Conservation (phyloP, 2,888 invertebrate species). For the Margaritifera margaritifera region DNA sequence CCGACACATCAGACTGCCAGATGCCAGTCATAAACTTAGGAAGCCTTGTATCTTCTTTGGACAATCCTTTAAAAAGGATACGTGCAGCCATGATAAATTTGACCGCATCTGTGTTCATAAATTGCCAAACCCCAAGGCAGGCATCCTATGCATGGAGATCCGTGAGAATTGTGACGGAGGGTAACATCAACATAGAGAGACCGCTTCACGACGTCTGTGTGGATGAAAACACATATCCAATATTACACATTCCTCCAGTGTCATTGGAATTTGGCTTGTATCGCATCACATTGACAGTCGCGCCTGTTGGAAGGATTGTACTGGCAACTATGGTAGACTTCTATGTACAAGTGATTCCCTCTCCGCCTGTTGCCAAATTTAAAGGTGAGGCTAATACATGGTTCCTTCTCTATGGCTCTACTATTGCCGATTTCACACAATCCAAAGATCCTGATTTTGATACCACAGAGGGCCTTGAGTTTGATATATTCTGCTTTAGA, state of each 20-base stretch:
- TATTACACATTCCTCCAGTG: constrained; percentile 46
- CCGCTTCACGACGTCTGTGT: constrained; percentile 50
- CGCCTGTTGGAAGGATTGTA: constrained; percentile 46
- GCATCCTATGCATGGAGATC: constrained; percentile 59
- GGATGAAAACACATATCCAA: constrained; percentile 36
- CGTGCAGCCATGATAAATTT: constrained; percentile 54
- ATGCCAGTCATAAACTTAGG: constrained; percentile 20
- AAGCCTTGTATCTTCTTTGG: constrained; percentile 22
- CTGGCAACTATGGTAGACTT: constrained; percentile 34
- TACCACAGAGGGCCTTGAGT: constrained; percentile 55
- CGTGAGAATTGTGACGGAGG: constrained; percentile 28
- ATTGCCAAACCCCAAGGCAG: constrained; percentile 29
- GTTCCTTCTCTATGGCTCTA: constrained; percentile 55
- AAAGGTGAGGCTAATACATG: constrained; percentile 48
- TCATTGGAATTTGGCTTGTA: constrained; percentile 58
- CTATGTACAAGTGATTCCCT: constrained; percentile 50
- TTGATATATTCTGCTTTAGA: constrained; percentile 60
- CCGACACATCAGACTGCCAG: constrained; percentile 20
- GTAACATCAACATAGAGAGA: constrained; percentile 45
- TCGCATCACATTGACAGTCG: constrained; percentile 54
- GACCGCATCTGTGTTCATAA: constrained; percentile 34
- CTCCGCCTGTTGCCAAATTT: constrained; percentile 55
- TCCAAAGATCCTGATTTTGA: constrained; percentile 61
- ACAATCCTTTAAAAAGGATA: constrained; percentile 33
- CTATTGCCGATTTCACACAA: constrained; percentile 52